Base-by-base conservation (phyloP, 2,888 invertebrate species). In the Thereva nobilitata region DNA sequence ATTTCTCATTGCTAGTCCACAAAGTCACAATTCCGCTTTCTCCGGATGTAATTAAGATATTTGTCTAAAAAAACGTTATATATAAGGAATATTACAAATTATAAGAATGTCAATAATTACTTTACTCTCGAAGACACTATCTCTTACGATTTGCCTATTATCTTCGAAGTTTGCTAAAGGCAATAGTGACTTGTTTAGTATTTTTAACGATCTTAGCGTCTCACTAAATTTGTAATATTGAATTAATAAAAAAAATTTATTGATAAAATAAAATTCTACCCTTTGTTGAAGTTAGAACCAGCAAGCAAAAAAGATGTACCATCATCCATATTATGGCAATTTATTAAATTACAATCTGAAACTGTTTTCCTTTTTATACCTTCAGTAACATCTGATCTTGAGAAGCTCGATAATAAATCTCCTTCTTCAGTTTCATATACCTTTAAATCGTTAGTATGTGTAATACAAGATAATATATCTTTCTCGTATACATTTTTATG, bases 61-160 rank as follows among this genome's bases (percentile, higher is more conserved):
- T 85, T 42, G 79, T 37, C 54, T 68, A 41, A 4, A 63, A 66
- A n/a, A 65, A 69, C 23, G 23, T 23, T 23, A 23, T 23, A 23
- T 23, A 23, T 1, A 23, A 23, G 23, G 23, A 23, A 23, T 23
- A 23, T 23, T 23, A 23, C 23, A 23, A 23, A 23, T 23, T 23
- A 23, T 23, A 23, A 23, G 1, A 23, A 23, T 23, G 5, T 45
- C 9, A 5, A 45, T 45, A 70, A 82, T 83, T 78, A 90, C 90
- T 75, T 86, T 82, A 67, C 80, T 75, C 73, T 89, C 83, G 72
- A 85, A 86, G 79, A 86, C 84, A 76, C 89, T 89, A 67, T 87
- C 85, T n/a, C 91, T 82, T 2, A 92, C 87, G 9, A 86, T 83
- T 79, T 92, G 92, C 68, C 85, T 86, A 77, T 91, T 92, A 23